Evolutionary conservation across 1,140 invertebrate genomes (phyloP), one percentile per base, ranked within the genome.

Genomic region (Pinna nobilis): DNA sequence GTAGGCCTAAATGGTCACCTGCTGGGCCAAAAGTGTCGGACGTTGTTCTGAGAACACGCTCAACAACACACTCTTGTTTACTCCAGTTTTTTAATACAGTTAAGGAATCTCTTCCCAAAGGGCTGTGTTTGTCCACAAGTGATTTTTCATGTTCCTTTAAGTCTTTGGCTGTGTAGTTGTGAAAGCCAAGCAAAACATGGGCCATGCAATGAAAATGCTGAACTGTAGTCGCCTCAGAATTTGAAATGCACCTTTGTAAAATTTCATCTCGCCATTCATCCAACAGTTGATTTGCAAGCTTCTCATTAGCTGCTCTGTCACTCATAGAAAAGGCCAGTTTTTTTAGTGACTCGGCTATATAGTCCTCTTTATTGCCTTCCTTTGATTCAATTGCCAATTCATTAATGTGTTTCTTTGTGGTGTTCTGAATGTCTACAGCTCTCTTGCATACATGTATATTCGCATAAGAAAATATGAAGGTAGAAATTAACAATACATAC

Each of bases 21-120:
- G 39, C 59, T 23, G 73, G 73, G 3, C 73, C 73, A 37, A 75
- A 75, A 1, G 32, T 32, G 1, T 75, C 65, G n/a, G 73, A 53
- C 2, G 44, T 37, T 64, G 67, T 70, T 13, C 60, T 1, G 5
- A 57, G 1, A 5, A 35, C 53, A 20, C 66, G 1, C 51, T 74
- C 72, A 30, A 57, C 20, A 0, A 64, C 57, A 25, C 53, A 49
- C 51, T 37, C 60, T 41, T 53, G 53, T 25, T 59, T 69, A 28
- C 33, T 55, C 65, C 73, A 69, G 15, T 53, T 64, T 35, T 69
- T 65, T 51, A 75, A 75, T 5, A 47, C 49, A 20, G 59, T 15
- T 4, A 69, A 25, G 2, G 3, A 7, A 59, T 70, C 66, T 37
- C 73, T 18, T 2, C 67, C 73, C 13, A 74, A 11, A 2, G 55